Base-by-base conservation (phyloP, 1,140 invertebrate species). In the Cepaea nemoralis region DNA sequence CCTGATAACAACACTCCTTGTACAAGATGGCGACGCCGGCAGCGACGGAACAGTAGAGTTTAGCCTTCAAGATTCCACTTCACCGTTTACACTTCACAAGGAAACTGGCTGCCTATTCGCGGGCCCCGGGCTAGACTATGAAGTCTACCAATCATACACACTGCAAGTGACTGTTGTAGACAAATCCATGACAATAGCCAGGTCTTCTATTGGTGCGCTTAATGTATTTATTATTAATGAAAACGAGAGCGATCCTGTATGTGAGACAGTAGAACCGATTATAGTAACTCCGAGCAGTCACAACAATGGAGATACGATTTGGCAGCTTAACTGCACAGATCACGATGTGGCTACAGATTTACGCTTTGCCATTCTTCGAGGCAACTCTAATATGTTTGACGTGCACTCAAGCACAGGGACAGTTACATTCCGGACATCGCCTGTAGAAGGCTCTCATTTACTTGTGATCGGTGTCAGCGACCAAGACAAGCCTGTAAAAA, bases 231-330 rank as follows among this genome's bases (percentile, higher is more conserved):
- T 82, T 24, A 48, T n/a, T 22, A 70, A 82, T 45, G 37, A 73
- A 33, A 82, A 82, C 45, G 81, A 82, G 39, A 63, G 75, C 35
- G 22, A 48, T 14, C 81, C 81, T 0, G 59, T 81, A 31, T 81
- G 80, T 39, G 35, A 67, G 0, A 22, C 50, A 39, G 24, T 67
- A 19, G n/a, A 24, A 16, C 59, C 55, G 0, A 0, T 75, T 27
- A 10, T 75, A 27, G 39, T 81, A 33, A n/a, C 27, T 5, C 24
- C 42, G 31, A 81, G n/a, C 48, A 55, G 45, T 39, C 31, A 37
- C 6, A 27, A 27, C 37, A 37, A 31, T 24, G 55, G 48, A 40
- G 48, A 81, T 12, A 1, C 50, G 2, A 33, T 81, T 31, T 2
- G 55, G 19, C 19, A 45, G 1, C 79, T 81, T n/a, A 31, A 37